These are phyloP conservation scores for Zaprionus bogoriensis DNA, from an alignment of 2,888 invertebrate genomes.

Conservation along the genomic window DNA sequence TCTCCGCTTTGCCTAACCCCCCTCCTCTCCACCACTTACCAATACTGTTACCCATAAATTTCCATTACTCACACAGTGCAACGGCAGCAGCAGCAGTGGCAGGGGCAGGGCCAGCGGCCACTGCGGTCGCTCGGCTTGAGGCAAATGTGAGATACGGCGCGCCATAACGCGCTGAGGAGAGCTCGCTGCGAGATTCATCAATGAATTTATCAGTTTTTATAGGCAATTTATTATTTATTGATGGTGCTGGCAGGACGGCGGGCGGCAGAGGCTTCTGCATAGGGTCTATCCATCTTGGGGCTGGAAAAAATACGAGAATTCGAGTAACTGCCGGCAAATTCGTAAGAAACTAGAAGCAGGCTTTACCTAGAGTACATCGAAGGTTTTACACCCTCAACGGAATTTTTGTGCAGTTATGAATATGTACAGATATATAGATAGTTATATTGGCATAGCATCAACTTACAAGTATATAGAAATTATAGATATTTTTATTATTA, in stretches of 20 bases:
- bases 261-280: constrained; percentile 20
- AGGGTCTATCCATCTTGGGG: constrained; percentile 32
- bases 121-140: background rate
- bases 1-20: background rate
- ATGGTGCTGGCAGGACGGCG: constrained; percentile 37
- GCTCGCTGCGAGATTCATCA: constrained; percentile 58
- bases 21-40: constrained; percentile 4
- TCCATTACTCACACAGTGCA: constrained; percentile 60
- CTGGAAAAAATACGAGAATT: constrained; percentile 22
- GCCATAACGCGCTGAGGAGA: constrained; percentile 2
- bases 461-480: too few relatives aligned
- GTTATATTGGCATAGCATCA: too few relatives aligned
- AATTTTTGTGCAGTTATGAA: too few relatives aligned
- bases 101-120: background rate
- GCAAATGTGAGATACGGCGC: constrained; percentile 39
- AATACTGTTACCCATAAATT: constrained; percentile 60
- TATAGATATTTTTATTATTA: too few relatives aligned
- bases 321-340: background rate
- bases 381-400: too few relatives aligned
- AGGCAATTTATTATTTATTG: constrained; percentile 76
- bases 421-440: too few relatives aligned
- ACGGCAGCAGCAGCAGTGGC: background rate
- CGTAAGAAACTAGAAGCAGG: too few relatives aligned
- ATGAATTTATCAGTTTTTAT: constrained; percentile 77
- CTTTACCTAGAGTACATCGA: too few relatives aligned